Evolutionary conservation across 2,113 vertebrate species (phyloP), one percentile per base, ranked within the genome.

Genomic region (Crotalus horridus): DNA sequence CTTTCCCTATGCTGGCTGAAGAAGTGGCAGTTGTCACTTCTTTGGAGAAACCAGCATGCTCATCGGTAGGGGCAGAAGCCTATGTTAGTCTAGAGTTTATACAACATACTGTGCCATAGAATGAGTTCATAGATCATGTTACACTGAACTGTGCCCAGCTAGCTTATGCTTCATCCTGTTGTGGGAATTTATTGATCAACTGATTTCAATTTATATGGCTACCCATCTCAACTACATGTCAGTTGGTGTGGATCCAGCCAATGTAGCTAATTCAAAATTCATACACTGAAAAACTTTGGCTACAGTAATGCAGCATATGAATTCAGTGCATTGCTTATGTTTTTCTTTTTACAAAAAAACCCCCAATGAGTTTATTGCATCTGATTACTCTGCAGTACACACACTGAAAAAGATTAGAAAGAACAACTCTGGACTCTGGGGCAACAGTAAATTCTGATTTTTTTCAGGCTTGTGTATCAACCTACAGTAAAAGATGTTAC

Each of bases 21-120:
- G 92, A 94, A 94, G 90, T 55, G 56, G 88, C 56, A 54, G 74
- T n/a, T 85, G 0, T 1, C 86, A 7, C 17, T 64, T n/a, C 26
- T 17, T 94, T 93, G 33, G 86, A 94, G 56, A 26, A 69, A 48
- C 91, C 93, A 95, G 69, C 87, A 56, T 88, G 59, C 94, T 96
- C 93, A 39, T 12, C 46, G 17, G 9, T 39, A 46, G 8, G 11
- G 23, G n/a, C 11, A 46, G n/a, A 48, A 48, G 12, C 3, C 20
- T 17, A 23, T 33, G 48, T 54, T 69, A 92, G 23, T 56, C 53
- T 54, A 56, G 5, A 33, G 21, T 15, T 86, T 86, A 86, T 24
- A 23, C 54, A 55, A 55, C 54, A 55, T 15, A 15, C 54, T 55
- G 54, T 13, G 13, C 54, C 6, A 55, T 55, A 15, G 54, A 20